A percentile compares a stretch with the other conserved stretches of the same genome.
phyloP scores from a whole-genome alignment of 2,797 vertebrate species.

The Enteromius anoplus region DNA sequence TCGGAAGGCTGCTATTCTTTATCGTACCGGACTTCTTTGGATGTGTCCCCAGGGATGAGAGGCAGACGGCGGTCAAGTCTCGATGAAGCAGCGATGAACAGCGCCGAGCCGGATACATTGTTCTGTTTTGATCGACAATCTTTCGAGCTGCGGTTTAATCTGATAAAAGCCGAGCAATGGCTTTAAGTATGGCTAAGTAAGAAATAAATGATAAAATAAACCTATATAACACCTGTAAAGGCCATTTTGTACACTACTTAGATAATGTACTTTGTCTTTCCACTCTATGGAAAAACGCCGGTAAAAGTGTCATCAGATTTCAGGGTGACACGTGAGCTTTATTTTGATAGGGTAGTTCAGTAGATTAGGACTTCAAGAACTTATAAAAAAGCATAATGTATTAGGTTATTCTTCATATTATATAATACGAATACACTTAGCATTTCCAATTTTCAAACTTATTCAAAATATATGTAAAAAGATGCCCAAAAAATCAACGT shows the following conservation, averaged over 20 bases:
- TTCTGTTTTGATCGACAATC: neutral
- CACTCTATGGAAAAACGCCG: constrained; percentile 29
- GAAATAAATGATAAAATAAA: neutral
- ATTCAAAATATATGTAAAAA: neutral
- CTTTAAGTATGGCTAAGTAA: neutral
- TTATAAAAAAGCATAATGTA: neutral
- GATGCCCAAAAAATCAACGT: neutral
- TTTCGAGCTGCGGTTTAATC: neutral
- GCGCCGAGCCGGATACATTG: constrained; percentile 55
- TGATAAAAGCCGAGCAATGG: neutral
- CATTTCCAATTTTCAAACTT: neutral
- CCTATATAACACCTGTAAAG: neutral
- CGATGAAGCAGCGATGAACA: constrained; percentile 52
- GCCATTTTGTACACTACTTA: neutral
- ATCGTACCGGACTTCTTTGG: neutral
- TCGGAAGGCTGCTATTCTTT: neutral
- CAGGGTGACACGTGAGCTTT: neutral
- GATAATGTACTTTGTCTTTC: constrained; percentile 2
- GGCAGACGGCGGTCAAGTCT: constrained; percentile 47
- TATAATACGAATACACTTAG: rapidly evolving
- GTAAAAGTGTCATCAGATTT: constrained; percentile 12
- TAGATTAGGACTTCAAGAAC: neutral
- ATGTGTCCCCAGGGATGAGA: constrained; percentile 40
- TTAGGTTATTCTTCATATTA: neutral
- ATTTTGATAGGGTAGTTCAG: neutral